A percentile compares a stretch with the other conserved stretches of the same genome.
These are phyloP conservation scores for Metalampra italica DNA, from an alignment of 2,888 invertebrate species.

Conservation along the genomic window DNA sequence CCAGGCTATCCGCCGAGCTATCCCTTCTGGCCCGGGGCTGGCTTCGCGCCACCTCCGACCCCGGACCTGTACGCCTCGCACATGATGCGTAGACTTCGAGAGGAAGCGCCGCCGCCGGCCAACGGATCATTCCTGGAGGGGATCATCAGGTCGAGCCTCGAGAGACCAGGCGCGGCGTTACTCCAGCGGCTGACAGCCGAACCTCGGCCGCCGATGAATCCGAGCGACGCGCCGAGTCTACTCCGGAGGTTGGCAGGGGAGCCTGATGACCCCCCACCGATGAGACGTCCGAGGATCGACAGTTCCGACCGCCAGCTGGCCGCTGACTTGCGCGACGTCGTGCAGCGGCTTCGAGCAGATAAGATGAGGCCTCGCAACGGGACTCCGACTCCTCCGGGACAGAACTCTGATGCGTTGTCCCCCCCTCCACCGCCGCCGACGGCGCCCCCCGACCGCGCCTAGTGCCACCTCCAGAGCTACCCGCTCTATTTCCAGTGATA, in stretches of 20 bases:
- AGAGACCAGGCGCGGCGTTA: slow-evolving; percentile 71
- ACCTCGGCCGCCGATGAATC: slow-evolving; percentile 33
- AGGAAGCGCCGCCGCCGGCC: slow-evolving; percentile 82
- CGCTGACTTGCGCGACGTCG: slow-evolving; percentile 71
- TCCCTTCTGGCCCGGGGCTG: slow-evolving; percentile 85
- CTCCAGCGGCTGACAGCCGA: slow-evolving; percentile 54
- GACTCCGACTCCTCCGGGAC: slow-evolving; percentile 54
- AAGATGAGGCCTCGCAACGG: slow-evolving; percentile 63
- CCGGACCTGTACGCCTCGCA: slow-evolving; percentile 87
- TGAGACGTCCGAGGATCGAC: slow-evolving; percentile 71
- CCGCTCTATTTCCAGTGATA: slow-evolving; percentile 22
- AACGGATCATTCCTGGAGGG: slow-evolving; percentile 91
- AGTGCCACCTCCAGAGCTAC: slow-evolving; percentile 22
- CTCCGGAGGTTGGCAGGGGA: slow-evolving; percentile 86
- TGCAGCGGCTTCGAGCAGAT: slow-evolving; percentile 69
- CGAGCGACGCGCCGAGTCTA: slow-evolving; percentile 77
- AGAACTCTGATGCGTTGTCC: slow-evolving; percentile 29
- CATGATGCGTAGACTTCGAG: slow-evolving; percentile 88
- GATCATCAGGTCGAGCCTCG: slow-evolving; percentile 89
- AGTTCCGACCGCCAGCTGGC: slow-evolving; percentile 68
- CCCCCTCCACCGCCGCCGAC: slow-evolving; percentile 34
- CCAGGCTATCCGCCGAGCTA: slow-evolving; percentile 83
- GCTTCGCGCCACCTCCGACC: slow-evolving; percentile 72
- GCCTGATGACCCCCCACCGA: slow-evolving; percentile 76
- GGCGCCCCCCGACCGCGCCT: slow-evolving; percentile 46